These are phyloP conservation scores for Rutilus rutilus DNA, from an alignment of 2,113 vertebrate genomes.

Conservation along the genomic window DNA sequence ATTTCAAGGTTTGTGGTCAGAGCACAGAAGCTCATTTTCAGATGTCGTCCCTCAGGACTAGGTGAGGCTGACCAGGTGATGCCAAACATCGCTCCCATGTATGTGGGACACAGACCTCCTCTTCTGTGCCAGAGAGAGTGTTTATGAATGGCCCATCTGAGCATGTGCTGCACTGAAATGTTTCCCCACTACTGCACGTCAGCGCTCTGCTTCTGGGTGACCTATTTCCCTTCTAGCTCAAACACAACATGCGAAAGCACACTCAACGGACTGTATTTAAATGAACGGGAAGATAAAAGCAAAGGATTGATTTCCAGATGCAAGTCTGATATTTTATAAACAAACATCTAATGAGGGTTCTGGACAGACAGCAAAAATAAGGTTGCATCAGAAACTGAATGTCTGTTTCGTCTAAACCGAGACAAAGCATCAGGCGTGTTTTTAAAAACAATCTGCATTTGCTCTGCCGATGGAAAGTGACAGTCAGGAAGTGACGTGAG, in stretches of 20 bases:
- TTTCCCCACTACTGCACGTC: constrained; percentile 43
- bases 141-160: constrained; percentile 33
- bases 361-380: not conserved
- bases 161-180: constrained; percentile 28
- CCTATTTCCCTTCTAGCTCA: constrained; percentile 47
- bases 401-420: not conserved
- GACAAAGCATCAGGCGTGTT: not conserved
- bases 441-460: not conserved
- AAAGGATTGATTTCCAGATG: not conserved
- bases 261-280: constrained; percentile 31
- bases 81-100: constrained; percentile 7
- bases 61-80: constrained; percentile 36
- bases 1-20: constrained; percentile 42
- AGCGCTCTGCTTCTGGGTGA: constrained; percentile 49
- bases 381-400: not conserved
- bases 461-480: not conserved
- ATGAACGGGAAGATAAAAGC: not conserved
- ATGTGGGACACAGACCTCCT: constrained; percentile 10
- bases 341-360: not conserved
- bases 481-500: not conserved
- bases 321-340: not conserved
- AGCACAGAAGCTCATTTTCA: constrained; percentile 38
- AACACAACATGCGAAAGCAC: constrained; percentile 31
- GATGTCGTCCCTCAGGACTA: constrained; percentile 14
- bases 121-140: constrained; percentile 24